Conservation (phyloP, 2,797 vertebrate genomes). For the Periophthalmus magnuspinnatus region DNA sequence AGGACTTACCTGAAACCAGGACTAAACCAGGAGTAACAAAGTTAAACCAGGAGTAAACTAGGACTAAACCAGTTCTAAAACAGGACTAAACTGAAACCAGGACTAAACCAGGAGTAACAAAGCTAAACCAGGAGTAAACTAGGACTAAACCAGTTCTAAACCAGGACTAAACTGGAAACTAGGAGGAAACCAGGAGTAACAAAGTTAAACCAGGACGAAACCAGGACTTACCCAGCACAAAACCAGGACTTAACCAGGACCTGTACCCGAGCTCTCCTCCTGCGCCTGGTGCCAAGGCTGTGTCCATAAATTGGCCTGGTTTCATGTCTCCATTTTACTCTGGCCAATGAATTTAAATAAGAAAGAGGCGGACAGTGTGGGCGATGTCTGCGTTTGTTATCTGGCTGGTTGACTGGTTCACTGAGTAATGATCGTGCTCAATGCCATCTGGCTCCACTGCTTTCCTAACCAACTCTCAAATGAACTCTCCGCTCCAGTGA, state of each 20-base stretch:
- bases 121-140: neutral
- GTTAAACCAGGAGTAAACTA: neutral
- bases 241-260: neutral
- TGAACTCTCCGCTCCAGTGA: slow-evolving; percentile 45
- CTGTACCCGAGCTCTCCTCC: neutral
- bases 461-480: slow-evolving; percentile 33
- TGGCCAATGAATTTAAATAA: neutral
- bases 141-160: neutral
- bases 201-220: neutral
- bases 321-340: neutral
- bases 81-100: too few species aligned
- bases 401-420: slow-evolving; percentile 20
- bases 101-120: neutral
- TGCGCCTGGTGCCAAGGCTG: neutral
- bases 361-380: neutral
- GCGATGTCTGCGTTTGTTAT: neutral
- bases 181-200: too few species aligned
- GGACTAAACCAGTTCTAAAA: neutral
- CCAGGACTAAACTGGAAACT: neutral
- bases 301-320: neutral
- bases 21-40: too few species aligned
- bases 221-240: neutral
- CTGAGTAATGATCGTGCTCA: slow-evolving; percentile 26
- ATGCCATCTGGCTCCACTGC: slow-evolving; percentile 15
- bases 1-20: too few species aligned